A percentile compares a stretch with the other conserved stretches of the same genome.
phyloP scores from a whole-genome alignment of 2,888 invertebrate species.

The Metallyticus violacea region DNA sequence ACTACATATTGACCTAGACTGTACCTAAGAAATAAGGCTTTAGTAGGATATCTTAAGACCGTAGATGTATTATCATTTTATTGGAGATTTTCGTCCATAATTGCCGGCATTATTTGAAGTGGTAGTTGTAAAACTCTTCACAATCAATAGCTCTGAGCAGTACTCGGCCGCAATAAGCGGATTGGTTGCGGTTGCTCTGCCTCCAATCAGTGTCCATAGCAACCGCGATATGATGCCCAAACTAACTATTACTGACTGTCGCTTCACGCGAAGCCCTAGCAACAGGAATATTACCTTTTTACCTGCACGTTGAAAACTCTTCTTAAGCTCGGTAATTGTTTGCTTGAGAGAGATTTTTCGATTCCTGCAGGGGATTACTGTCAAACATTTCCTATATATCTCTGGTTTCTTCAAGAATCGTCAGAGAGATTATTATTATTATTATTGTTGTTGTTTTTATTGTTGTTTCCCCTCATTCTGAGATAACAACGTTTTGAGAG shows the following conservation, averaged over 20 bases:
- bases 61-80: neutral
- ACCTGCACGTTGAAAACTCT: too few relatives aligned
- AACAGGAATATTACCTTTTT: neutral
- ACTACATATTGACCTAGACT: neutral
- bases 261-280: too few relatives aligned
- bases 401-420: too few relatives aligned
- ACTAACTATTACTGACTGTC: too few relatives aligned
- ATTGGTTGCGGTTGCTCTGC: neutral
- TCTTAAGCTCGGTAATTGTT: neutral
- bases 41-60: neutral
- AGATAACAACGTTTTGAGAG: too few relatives aligned
- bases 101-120: slow-evolving; percentile 5
- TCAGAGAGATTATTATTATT: too few relatives aligned
- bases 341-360: neutral
- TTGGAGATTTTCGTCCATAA: neutral
- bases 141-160: neutral
- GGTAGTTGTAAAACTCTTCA: neutral
- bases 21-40: neutral
- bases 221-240: neutral
- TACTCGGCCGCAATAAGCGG: slow-evolving; percentile 8
- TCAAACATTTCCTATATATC: too few relatives aligned
- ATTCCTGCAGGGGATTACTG: neutral
- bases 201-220: neutral
- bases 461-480: too few relatives aligned
- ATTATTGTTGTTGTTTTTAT: too few relatives aligned